Percentiles rank a stretch among this genome's conserved stretches.
Conservation (phyloP, 1,140 invertebrate genomes). For the Ylistrum balloti region DNA sequence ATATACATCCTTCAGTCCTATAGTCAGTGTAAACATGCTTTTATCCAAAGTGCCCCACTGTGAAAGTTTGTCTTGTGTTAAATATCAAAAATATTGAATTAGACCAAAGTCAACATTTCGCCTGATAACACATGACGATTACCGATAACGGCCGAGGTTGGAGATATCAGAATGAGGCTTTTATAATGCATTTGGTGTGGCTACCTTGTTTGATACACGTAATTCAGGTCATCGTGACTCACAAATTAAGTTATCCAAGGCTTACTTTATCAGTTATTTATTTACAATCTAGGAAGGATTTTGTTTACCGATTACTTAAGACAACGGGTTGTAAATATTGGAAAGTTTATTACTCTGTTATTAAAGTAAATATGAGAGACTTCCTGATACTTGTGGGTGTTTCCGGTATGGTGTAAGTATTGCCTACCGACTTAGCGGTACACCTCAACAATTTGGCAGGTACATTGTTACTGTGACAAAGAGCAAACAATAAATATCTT, state of each 20-base stretch:
- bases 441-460: slow-evolving; percentile 1
- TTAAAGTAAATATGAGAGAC: not conserved
- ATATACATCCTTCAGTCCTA: not conserved
- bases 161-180: not conserved
- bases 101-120: slow-evolving; percentile 23
- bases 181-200: not conserved
- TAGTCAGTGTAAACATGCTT: not conserved
- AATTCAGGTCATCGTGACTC: not conserved
- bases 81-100: slow-evolving; percentile 31
- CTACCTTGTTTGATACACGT: not conserved
- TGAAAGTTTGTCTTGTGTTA: slow-evolving; percentile 10
- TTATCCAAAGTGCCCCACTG: slow-evolving; percentile 13
- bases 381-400: not conserved
- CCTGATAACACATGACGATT: not conserved
- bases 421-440: not conserved
- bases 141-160: not conserved
- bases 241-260: not conserved
- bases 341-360: not conserved
- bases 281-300: not conserved
- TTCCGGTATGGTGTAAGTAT: not conserved
- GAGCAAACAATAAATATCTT: not conserved
- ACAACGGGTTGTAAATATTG: slow-evolving; percentile 24
- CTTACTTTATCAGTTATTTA: not conserved
- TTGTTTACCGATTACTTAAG: slow-evolving; percentile 11
- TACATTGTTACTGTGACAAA: not conserved